Evolutionary conservation across 2,113 vertebrate species (phyloP), one percentile per base, ranked within the genome.

Genomic region (Nothocercus nigrocapillus): DNA sequence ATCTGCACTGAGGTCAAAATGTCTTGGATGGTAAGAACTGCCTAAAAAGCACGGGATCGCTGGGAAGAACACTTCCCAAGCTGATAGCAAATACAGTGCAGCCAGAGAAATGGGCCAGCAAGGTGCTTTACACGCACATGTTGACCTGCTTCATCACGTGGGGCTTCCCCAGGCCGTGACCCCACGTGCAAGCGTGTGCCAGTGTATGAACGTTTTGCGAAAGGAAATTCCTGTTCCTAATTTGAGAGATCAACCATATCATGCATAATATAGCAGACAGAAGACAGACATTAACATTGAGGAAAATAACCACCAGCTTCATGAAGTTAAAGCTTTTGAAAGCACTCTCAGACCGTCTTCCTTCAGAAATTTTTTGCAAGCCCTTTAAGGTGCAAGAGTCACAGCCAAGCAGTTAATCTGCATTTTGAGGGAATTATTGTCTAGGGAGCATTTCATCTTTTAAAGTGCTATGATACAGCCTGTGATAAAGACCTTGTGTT

Each of bases 181-280:
- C 16, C 38, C 11, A 3, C 3, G 7, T 13, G 30, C 47, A 44
- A 66, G 38, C 25, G 3, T 1, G 13, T 69, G 15, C 40, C 13
- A 7, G 8, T 12, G n/a, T 9, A 2, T 3, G 19, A 18, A 1
- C 12, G 8, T 21, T 27, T 22, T 2, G 1, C 38, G 4, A 0
- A 2, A 36, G 34, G 38, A 25, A 90, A 38, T 15, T 49, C 14
- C 7, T 49, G 58, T 56, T 56, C 54, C 28, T 36, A 58, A 56
- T 25, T 0, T 38, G 73, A 62, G 63, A 85, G 5, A 27, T 27
- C 53, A 56, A 44, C 59, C 38, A 7, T 27, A n/a, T 2, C 5
- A 16, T 17, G 34, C 64, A 54, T 0, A 0, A 19, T 4, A 2
- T 2, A 34, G 42, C 9, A 51, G n/a, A 12, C 36, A 27, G 44